Conservation (phyloP, 2,113 vertebrate genomes). For the Xenopus borealis region DNA sequence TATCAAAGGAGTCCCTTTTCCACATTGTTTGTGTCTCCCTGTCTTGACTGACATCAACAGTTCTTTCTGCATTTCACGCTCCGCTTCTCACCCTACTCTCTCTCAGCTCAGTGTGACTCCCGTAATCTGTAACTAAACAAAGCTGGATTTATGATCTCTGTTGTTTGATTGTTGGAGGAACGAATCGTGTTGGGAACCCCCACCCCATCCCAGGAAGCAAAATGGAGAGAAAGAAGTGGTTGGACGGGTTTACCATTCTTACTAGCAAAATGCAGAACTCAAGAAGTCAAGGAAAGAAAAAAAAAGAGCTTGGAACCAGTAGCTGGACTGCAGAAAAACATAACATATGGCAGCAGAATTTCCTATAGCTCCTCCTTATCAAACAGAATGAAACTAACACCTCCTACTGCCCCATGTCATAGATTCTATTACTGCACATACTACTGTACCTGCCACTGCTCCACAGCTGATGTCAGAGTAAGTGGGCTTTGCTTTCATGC, state of each 20-base stretch:
- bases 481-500: too few relatives aligned
- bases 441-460: neutral
- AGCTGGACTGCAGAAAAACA: neutral
- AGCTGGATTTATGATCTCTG: slow-evolving; percentile 34
- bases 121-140: slow-evolving; percentile 42
- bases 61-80: neutral
- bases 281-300: slow-evolving; percentile 20
- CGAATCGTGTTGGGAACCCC: slow-evolving; percentile 17
- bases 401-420: too few relatives aligned
- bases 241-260: slow-evolving; percentile 35
- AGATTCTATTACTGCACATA: neutral
- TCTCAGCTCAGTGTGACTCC: slow-evolving; percentile 26
- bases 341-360: slow-evolving; percentile 29
- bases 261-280: slow-evolving; percentile 12
- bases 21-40: too few relatives aligned
- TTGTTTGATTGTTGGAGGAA: slow-evolving; percentile 37
- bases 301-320: neutral
- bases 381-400: neutral
- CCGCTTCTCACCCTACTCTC: slow-evolving; percentile 8
- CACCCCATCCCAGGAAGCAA: neutral
- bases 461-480: too few relatives aligned
- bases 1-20: too few relatives aligned
- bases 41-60: neutral
- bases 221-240: slow-evolving; percentile 23
- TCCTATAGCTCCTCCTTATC: neutral